Percentiles rank a stretch among this genome's conserved stretches.
Evolutionary conservation across 2,113 vertebrate species (phyloP).

Genomic region (Takifugu flavidus): DNA sequence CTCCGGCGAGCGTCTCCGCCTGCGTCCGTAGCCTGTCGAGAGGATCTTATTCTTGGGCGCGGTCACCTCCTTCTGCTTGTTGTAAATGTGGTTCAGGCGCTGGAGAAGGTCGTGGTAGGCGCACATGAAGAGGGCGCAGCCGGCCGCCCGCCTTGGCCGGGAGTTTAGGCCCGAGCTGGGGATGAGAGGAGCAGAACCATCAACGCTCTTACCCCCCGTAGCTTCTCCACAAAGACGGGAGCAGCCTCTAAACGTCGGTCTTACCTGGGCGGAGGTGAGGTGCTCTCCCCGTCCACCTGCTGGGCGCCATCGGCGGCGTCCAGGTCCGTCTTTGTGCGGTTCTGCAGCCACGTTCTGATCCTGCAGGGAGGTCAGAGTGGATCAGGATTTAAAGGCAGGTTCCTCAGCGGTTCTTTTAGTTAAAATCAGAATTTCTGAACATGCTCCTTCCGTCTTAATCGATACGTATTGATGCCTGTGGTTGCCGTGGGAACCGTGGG

Average conservation of each 20-base stretch:
- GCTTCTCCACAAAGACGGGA: neutral
- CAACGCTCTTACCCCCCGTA: too few relatives aligned
- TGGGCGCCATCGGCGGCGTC: slow-evolving; percentile 37
- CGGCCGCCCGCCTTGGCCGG: slow-evolving; percentile 73
- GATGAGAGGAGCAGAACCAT: neutral
- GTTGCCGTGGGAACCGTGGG: neutral
- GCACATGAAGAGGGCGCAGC: slow-evolving; percentile 85
- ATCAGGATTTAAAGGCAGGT: too few relatives aligned
- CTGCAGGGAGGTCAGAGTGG: slow-evolving; percentile 52
- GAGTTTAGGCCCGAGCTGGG: slow-evolving; percentile 12
- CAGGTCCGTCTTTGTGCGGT: slow-evolving; percentile 74
- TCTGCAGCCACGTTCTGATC: slow-evolving; percentile 77
- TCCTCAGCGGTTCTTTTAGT: too few relatives aligned
- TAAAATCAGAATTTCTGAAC: too few relatives aligned
- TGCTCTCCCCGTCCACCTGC: slow-evolving; percentile 63
- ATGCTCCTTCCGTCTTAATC: too few relatives aligned
- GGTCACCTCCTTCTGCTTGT: slow-evolving; percentile 63
- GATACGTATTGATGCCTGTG: too few relatives aligned
- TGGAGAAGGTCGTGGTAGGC: slow-evolving; percentile 79
- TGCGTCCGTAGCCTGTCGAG: slow-evolving; percentile 81
- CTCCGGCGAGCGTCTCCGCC: slow-evolving; percentile 75
- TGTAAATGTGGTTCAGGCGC: slow-evolving; percentile 70
- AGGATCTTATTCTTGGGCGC: slow-evolving; percentile 79
- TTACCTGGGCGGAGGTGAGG: slow-evolving; percentile 76
- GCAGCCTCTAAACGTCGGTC: neutral